Conservation (phyloP, 1,140 invertebrate species). For the Gryllus bimaculatus region DNA sequence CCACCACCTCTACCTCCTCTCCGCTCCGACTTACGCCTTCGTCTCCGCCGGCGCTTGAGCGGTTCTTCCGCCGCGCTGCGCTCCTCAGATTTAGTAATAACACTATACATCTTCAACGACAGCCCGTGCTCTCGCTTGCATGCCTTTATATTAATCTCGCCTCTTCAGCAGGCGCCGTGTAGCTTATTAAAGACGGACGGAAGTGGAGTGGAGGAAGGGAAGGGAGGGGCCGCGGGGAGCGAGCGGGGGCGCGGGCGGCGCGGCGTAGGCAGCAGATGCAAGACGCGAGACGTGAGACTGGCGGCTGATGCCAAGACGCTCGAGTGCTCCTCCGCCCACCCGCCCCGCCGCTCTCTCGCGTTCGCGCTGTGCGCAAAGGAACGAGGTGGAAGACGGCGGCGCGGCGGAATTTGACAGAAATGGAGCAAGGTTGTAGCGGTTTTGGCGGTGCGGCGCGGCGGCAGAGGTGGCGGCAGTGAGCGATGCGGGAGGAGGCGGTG, state of each 20-base stretch:
- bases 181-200: not conserved
- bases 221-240: not conserved
- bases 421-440: not conserved
- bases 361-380: not conserved
- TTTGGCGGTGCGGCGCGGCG: too few species aligned
- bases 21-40: not conserved
- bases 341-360: too few species aligned
- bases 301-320: not conserved
- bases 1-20: too few species aligned
- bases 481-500: too few species aligned
- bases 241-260: too few species aligned
- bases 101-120: slow-evolving; percentile 4
- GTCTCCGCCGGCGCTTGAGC: not conserved
- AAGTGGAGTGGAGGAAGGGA: not conserved
- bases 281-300: not conserved
- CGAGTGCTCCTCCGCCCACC: too few species aligned
- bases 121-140: not conserved
- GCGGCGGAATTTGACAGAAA: not conserved
- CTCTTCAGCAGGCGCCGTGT: not conserved
- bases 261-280: too few species aligned
- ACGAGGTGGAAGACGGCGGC: not conserved
- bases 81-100: not conserved
- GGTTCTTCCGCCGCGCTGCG: not conserved
- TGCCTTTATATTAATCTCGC: slow-evolving; percentile 1
- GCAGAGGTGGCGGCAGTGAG: too few species aligned